phyloP scores from a whole-genome alignment of 1,140 invertebrate species.

The Vanessa tameamea region DNA sequence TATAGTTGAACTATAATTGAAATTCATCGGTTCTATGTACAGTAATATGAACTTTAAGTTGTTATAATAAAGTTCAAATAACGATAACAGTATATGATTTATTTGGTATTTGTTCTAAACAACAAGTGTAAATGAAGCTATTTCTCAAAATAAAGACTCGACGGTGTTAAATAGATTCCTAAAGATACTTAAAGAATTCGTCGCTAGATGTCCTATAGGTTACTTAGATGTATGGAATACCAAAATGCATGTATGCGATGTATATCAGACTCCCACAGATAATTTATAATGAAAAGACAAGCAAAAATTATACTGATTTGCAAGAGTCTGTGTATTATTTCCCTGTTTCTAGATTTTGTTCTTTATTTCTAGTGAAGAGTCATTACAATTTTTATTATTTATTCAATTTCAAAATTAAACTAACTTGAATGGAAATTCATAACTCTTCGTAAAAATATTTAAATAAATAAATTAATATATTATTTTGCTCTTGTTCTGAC shows the following conservation, averaged over 20 bases:
- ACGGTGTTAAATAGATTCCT: constrained; percentile 16
- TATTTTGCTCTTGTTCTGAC: too few relatives aligned
- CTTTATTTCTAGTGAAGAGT: too few relatives aligned
- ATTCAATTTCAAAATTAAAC: too few relatives aligned
- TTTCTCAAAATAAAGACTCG: constrained; percentile 8
- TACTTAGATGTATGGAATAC: constrained; percentile 25
- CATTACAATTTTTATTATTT: too few relatives aligned
- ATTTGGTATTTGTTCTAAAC: not conserved
- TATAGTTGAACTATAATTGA: too few relatives aligned
- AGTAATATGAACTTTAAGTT: too few relatives aligned
- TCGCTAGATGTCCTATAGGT: constrained; percentile 26
- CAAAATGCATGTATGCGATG: constrained; percentile 40
- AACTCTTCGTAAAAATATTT: too few relatives aligned
- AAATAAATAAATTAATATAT: too few relatives aligned
- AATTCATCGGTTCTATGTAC: too few relatives aligned
- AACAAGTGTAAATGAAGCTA: not conserved
- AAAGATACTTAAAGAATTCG: constrained; percentile 17
- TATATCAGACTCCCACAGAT: constrained; percentile 40
- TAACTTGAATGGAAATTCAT: too few relatives aligned
- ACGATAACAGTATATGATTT: not conserved
- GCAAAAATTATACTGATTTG: constrained; percentile 74
- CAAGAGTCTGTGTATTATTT: constrained; percentile 58
- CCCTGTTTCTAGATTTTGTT: not conserved
- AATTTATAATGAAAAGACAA: constrained; percentile 49
- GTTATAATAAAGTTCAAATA: too few relatives aligned